phyloP scores from a whole-genome alignment of 1,140 invertebrate species.

The Tetragonula clypearis region DNA sequence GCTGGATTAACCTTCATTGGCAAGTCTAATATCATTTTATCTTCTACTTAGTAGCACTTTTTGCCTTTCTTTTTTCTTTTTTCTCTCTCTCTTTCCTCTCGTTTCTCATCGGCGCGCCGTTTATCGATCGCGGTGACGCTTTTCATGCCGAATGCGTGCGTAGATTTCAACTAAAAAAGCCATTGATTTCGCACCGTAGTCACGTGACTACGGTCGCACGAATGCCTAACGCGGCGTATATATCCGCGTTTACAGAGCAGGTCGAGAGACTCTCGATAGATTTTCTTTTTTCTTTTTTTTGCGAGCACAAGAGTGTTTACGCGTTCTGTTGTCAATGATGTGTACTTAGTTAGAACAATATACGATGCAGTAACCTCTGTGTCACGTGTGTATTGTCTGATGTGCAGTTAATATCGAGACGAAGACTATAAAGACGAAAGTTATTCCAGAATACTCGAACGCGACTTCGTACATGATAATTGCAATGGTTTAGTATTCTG shows the following conservation, averaged over 20 bases:
- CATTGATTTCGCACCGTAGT: slow-evolving; percentile 38
- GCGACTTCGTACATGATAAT: neutral
- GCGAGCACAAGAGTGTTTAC: neutral
- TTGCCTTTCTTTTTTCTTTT: no score
- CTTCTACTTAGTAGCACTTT: neutral
- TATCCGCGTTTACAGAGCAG: no score
- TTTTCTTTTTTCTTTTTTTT: neutral
- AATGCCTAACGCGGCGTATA: neutral
- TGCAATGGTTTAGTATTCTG: neutral
- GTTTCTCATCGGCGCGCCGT: no score
- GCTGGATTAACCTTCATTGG: slow-evolving; percentile 59
- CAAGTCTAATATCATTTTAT: slow-evolving; percentile 47
- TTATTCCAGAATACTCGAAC: neutral
- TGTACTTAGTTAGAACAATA: neutral
- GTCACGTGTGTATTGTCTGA: neutral
- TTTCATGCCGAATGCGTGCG: neutral
- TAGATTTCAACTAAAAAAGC: neutral
- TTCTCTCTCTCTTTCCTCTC: neutral
- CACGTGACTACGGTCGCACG: slow-evolving; percentile 35
- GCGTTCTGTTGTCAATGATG: neutral
- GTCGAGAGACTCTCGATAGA: neutral
- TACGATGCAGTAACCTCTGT: neutral
- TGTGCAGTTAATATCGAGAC: no score
- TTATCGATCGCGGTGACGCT: neutral
- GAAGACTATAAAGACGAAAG: neutral